Conservation (phyloP, 64 coral and sea anemone species). For the Porites australiensis region DNA sequence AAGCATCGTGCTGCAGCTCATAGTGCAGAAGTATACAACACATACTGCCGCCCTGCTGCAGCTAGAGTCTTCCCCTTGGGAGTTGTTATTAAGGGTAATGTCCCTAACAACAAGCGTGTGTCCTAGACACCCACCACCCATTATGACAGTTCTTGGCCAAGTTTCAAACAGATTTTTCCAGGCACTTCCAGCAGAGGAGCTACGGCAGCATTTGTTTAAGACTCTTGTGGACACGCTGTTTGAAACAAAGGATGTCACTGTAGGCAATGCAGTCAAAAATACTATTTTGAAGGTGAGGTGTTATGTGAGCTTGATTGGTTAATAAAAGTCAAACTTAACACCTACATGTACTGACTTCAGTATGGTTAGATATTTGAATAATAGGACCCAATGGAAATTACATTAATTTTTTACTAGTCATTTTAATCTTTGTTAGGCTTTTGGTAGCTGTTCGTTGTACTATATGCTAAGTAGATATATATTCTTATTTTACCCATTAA, state of each 20-base stretch:
- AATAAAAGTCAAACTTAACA: too few species aligned
- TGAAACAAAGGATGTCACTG: slow-evolving; percentile 46
- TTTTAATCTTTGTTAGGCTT: too few species aligned
- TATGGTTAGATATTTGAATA: too few species aligned
- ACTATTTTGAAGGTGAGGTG: slow-evolving; percentile 55
- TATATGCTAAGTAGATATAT: too few species aligned
- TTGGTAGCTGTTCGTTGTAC: too few species aligned
- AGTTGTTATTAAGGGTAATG: slow-evolving; percentile 34
- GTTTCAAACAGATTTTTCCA: slow-evolving; percentile 78
- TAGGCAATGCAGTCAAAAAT: slow-evolving; percentile 53
- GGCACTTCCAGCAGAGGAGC: slow-evolving; percentile 63
- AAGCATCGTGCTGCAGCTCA: slow-evolving; percentile 56
- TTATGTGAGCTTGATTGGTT: too few species aligned
- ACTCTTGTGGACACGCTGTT: slow-evolving; percentile 68
- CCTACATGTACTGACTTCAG: too few species aligned
- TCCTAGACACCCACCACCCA: slow-evolving; percentile 49
- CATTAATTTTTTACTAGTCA: too few species aligned
- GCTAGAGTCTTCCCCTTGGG: slow-evolving; percentile 35
- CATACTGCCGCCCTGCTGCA: slow-evolving; percentile 56
- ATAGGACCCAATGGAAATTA: too few species aligned
- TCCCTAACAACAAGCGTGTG: slow-evolving; percentile 40
- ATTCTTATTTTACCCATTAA: too few species aligned
- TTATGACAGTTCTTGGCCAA: slow-evolving; percentile 12
- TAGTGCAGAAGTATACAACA: slow-evolving; percentile 60
- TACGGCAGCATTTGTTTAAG: slow-evolving; percentile 68